Evolutionary conservation across 53 echinoderm and acorn worm species (phyloP), one percentile per base, ranked within the genome.

Genomic region (Paracentrotus lividus): DNA sequence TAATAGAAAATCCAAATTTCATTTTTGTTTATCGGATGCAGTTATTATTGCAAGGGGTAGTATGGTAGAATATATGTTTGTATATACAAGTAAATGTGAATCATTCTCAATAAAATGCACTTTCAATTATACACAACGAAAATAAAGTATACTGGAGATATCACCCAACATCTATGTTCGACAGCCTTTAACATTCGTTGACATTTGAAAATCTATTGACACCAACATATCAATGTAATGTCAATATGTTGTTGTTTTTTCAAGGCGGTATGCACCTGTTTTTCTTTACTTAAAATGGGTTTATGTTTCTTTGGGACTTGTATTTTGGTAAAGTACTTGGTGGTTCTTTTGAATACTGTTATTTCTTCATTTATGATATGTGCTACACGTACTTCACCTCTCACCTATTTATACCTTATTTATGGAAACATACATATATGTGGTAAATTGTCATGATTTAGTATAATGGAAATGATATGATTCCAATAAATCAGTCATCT

Each of bases 1-100:
- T 77, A 42, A 20, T 43, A 20, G 16, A 66, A 14, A 66, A 12
- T 32, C 32, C 66, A 4, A 2, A 13, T 32, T 29, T 4, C 27
- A 42, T 77, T 76, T 64, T 77, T 42, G 34, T 12, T 72, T 38
- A 47, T n/a, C 47, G 81, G 4, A 81, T 81, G 81, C 81, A 81
- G 47, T 44, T 43, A 75, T 40, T 76, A 1, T 32, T 76, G 42
- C 2, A 1, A 21, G 7, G 72, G 72, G 5, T 72, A 72, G 10
- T 7, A 9, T 29, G 10, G 1, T 64, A 64, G 8, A 64, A 64
- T 64, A 29, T 27, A 64, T 13, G 13, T 54, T 15, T 18, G 2
- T 54, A 54, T 54, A 13, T n/a, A n/a, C n/a, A n/a, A 7, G 9
- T 54, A 54, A 15, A 6, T 54, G 13, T 54, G 54, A 54, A 4